Base-by-base conservation (phyloP, 2,888 invertebrate genomes). In the Megamerina dolium region DNA sequence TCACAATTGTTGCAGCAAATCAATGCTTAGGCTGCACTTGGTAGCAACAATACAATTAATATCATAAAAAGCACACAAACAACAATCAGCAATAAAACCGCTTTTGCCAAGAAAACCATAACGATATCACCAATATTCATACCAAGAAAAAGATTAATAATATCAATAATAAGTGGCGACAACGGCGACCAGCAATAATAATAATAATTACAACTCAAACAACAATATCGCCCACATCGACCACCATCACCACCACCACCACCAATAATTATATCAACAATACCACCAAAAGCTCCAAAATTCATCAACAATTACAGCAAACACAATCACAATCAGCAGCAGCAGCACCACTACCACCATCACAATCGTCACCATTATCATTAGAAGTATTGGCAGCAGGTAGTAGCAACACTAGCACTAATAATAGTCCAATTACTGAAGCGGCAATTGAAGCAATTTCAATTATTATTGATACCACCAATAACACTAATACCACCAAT, bases 401-500 rank as follows among this genome's bases (percentile, higher is more conserved):
- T n/a, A n/a, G n/a, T n/a, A n/a, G n/a, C n/a, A n/a, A n/a, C n/a
- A n/a, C n/a, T n/a, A n/a, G n/a, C n/a, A n/a, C n/a, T n/a, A n/a
- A n/a, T n/a, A n/a, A n/a, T 29, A 41, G 41, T 36, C 41, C 41
- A 17, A 26, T 42, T 16, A 37, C 42, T 13, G 42, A 42, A 13
- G 17, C 43, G 30, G 43, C 43, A 26, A 29, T 43, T 20, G 43
- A 43, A 32, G 43, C 43, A 29, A 43, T 38, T 31, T 31, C 31
- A 31, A 31, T n/a, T 14, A 31, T 14, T 14, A 31, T 16, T 31
- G 9, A n/a, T 13, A 31, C 31, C 31, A 31, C 31, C 31, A 31
- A 31, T 14, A 31, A 9, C 12, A 31, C n/a, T 14, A 31, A 16
- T 37, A 42, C n/a, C 20, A 42, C 17, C 36, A 33, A 19, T 27